Conservation (phyloP, 2,888 invertebrate species). For the Sycophila texana region DNA sequence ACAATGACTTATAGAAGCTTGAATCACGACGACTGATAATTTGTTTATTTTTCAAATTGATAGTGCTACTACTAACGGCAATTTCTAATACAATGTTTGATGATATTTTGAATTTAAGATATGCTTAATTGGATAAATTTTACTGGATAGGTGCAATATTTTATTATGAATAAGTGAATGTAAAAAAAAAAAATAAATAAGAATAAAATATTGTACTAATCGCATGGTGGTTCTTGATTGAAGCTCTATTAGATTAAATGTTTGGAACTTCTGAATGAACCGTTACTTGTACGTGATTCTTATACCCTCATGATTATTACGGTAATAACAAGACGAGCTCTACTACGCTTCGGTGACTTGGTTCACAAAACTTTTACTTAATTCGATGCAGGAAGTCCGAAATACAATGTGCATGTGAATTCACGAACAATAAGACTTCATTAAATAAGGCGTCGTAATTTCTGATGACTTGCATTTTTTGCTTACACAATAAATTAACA, state of each 20-base stretch:
- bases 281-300: conserved; percentile 7
- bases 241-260: background rate
- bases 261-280: background rate
- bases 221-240: background rate
- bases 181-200: background rate
- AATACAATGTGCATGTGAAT: background rate
- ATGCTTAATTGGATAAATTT: too few species aligned
- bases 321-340: conserved; percentile 14
- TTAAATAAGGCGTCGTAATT: background rate
- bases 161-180: background rate
- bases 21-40: too few species aligned
- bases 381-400: background rate
- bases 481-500: too few species aligned
- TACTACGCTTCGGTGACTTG: conserved; percentile 19
- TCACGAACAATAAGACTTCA: too few species aligned
- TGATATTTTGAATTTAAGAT: too few species aligned
- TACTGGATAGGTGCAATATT: too few species aligned
- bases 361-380: conserved; percentile 21
- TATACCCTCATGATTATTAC: background rate
- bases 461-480: conserved; percentile 1
- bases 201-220: background rate
- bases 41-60: too few species aligned
- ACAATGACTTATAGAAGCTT: too few species aligned
- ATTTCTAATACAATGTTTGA: too few species aligned
- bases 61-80: too few species aligned